Conservation (phyloP, 2,113 vertebrate genomes). For the Tympanuchus pallidicinctus region DNA sequence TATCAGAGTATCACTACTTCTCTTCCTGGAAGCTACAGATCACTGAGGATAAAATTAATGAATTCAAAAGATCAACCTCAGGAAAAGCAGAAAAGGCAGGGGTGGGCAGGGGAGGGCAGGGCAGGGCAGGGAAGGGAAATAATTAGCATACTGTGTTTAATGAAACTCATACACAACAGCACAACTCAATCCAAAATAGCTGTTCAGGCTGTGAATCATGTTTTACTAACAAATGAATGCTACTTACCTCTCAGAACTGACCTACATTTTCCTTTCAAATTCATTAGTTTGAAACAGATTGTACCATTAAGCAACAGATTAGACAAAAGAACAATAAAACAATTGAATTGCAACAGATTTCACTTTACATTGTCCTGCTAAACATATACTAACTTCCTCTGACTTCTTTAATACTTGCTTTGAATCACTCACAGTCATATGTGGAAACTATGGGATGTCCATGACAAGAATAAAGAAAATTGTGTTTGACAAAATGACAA, state of each 20-base stretch:
- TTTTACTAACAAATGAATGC: not conserved
- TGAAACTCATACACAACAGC: not conserved
- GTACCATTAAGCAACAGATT: conserved; percentile 18
- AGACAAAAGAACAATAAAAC: conserved; percentile 36
- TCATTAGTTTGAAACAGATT: conserved; percentile 45
- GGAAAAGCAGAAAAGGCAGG: not conserved
- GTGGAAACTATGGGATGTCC: not conserved
- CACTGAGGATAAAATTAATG: not conserved
- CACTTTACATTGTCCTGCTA: conserved; percentile 8
- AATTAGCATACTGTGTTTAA: not conserved
- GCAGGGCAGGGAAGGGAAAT: not conserved
- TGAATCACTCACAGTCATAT: not conserved
- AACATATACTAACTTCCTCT: not conserved
- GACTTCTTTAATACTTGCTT: not conserved
- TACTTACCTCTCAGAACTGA: conserved; percentile 24
- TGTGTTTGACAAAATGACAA: not conserved
- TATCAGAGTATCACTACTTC: not conserved
- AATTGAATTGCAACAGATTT: conserved; percentile 34
- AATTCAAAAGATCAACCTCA: not conserved
- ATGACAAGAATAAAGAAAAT: not conserved
- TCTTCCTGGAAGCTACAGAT: not conserved
- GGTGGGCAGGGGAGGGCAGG: no score
- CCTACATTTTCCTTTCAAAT: not conserved
- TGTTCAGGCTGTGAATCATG: not conserved
- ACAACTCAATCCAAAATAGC: not conserved